Percentiles rank a stretch among this genome's conserved stretches.
Evolutionary conservation across 2,113 vertebrate species (phyloP).

Genomic region (Caranx melampygus): DNA sequence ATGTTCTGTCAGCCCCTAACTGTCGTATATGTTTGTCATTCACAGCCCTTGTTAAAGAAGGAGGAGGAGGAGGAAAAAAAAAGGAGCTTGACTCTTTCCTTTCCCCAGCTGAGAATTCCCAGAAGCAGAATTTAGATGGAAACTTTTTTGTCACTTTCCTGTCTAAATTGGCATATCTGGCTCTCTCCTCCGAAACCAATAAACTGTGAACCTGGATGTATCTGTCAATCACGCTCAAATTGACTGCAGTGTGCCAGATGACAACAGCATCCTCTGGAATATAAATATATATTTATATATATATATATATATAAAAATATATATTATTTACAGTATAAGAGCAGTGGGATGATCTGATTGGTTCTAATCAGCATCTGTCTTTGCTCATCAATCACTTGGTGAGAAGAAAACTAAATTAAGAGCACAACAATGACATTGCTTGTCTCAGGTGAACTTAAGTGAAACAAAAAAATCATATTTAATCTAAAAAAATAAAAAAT

Average conservation of each 20-base stretch:
- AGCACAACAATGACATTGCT: not conserved
- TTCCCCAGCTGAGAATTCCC: conserved; percentile 91
- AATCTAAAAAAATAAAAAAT: not conserved
- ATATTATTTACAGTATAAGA: conserved; percentile 67
- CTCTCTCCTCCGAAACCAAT: conserved; percentile 93
- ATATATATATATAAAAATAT: conserved; percentile 64
- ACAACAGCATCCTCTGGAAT: conserved; percentile 82
- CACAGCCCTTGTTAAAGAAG: conserved; percentile 88
- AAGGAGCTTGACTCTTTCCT: conserved; percentile 84
- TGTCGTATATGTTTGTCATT: conserved; percentile 94
- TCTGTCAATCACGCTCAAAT: conserved; percentile 92
- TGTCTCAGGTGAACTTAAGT: not conserved
- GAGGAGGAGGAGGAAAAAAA: conserved; percentile 56
- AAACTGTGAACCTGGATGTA: conserved; percentile 95
- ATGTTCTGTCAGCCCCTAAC: conserved; percentile 90
- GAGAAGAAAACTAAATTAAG: not conserved
- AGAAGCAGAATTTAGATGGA: conserved; percentile 94
- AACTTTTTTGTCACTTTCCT: conserved; percentile 93
- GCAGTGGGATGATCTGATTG: conserved; percentile 83
- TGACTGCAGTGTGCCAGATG: conserved; percentile 89
- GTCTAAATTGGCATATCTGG: conserved; percentile 96
- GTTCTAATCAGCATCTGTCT: conserved; percentile 87
- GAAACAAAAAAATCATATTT: not conserved
- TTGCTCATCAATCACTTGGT: conserved; percentile 65
- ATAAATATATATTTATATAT: conserved; percentile 55